phyloP scores from a whole-genome alignment of 2,888 invertebrate genomes.

The Eilema sororculum region DNA sequence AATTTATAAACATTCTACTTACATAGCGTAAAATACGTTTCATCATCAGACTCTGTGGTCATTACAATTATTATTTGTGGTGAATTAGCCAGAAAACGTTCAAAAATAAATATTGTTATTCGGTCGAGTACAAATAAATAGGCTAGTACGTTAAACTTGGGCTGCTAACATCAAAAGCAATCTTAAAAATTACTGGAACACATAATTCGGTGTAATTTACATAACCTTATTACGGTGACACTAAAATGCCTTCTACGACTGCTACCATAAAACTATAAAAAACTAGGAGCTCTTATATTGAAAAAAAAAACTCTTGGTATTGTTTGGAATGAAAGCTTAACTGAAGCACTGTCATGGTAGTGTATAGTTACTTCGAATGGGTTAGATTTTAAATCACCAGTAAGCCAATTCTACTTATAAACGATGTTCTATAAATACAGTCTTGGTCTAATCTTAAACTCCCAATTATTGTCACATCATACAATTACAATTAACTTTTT shows the following conservation, averaged over 20 bases:
- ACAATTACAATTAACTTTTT: no score
- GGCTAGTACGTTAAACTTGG: conserved; percentile 14
- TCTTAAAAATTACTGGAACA: conserved; percentile 17
- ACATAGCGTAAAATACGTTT: conserved; percentile 12
- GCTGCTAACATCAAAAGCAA: conserved; percentile 12
- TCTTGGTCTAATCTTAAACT: no score
- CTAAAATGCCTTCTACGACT: conserved; percentile 21
- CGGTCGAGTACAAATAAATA: conserved; percentile 18
- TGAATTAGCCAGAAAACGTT: conserved; percentile 12
- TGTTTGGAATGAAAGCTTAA: background rate
- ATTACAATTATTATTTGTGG: conserved; percentile 12
- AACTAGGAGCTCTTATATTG: conserved; percentile 5
- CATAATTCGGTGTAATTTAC: conserved; percentile 40
- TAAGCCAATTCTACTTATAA: no score
- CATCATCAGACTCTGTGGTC: conserved; percentile 20
- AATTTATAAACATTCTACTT: conserved; percentile 20
- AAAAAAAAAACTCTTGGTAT: background rate
- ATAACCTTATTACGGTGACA: conserved; percentile 35
- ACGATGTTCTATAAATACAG: no score
- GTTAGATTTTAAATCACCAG: background rate
- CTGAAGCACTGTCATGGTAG: background rate
- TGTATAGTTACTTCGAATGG: background rate
- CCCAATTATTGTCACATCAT: no score
- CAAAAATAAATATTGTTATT: background rate
- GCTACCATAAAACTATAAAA: conserved; percentile 17